Base-by-base conservation (phyloP, 2,113 vertebrate genomes). In the Syngnathus floridae region DNA sequence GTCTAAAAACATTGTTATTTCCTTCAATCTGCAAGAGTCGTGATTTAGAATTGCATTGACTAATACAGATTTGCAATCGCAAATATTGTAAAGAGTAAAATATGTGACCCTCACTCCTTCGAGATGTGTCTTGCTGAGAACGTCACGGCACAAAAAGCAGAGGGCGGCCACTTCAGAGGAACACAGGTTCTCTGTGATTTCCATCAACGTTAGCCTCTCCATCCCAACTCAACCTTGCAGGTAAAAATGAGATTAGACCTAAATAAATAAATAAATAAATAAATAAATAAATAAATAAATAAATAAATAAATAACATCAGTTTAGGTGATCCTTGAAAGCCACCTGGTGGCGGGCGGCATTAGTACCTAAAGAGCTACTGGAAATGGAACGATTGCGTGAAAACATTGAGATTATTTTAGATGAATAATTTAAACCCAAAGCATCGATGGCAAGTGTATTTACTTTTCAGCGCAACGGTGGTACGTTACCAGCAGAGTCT, bases 141-240 rank as follows among this genome's bases (percentile, higher is more conserved):
- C 13, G 59, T 91, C 88, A 1, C 22, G 66, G 67, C 90, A 92
- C 67, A 92, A 69, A 69, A 91, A 92, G 77, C 91, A 83, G 38
- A 92, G 84, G 0, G 74, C 77, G 1, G 67, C 82, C 4, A 90
- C 88, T 40, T 92, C 89, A 7, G 17, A 36, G 3, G 82, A 83
- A 0, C n/a, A 75, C 36, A 92, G 81, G 37, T 72, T 62, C 38
- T 91, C 82, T 12, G 38, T 4, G 59, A 61, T 61, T 43, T 16
- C 7, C n/a, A 61, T 61, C 40, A 61, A 16, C 7, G 13, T 61
- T 6, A 0, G 40, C 59, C 38, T 43, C 11, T 61, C 59, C 59
- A 61, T 61, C 40, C 21, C 59, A 43, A 26, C 8, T 6, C 9
- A 21, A 26, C 40, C 13, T 9, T 40, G 37, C 11, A 22, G 3